A percentile compares a stretch with the other conserved stretches of the same genome.
Conservation (phyloP, 2,888 invertebrate species). For the Philereme transversata region DNA sequence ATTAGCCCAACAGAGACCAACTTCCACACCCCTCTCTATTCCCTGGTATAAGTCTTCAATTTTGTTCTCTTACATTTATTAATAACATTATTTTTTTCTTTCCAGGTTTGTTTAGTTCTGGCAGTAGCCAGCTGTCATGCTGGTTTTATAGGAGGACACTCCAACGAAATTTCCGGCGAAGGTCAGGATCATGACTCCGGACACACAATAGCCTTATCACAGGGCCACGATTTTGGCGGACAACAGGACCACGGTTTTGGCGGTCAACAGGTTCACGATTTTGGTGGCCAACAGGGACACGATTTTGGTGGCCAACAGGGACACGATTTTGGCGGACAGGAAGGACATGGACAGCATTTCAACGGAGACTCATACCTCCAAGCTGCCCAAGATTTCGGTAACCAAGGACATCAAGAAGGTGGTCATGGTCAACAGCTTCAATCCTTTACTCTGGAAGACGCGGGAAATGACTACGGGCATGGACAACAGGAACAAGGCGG, state of each 20-base stretch:
- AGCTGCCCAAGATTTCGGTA: constrained; percentile 68
- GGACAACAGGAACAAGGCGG: constrained; percentile 28
- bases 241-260: constrained; percentile 33
- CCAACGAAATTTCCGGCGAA: constrained; percentile 53
- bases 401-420: constrained; percentile 42
- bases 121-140: constrained; percentile 75
- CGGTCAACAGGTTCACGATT: constrained; percentile 30
- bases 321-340: constrained; percentile 38
- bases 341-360: constrained; percentile 45
- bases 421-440: constrained; percentile 39
- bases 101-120: constrained; percentile 73
- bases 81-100: constrained; percentile 12
- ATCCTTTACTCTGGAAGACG: constrained; percentile 39
- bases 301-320: constrained; percentile 33
- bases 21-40: too few relatives aligned
- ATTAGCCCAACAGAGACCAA: too few relatives aligned
- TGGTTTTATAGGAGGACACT: constrained; percentile 55
- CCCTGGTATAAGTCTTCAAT: too few relatives aligned
- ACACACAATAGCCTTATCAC: constrained; percentile 42
- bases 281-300: constrained; percentile 41
- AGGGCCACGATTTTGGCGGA: constrained; percentile 38
- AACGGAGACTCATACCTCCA: constrained; percentile 70
- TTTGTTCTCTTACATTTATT: neutral
- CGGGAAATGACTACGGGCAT: constrained; percentile 35
- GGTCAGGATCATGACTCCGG: constrained; percentile 53